These are phyloP conservation scores for Morone chrysops DNA, from an alignment of 2,113 vertebrate genomes.

Conservation along the genomic window DNA sequence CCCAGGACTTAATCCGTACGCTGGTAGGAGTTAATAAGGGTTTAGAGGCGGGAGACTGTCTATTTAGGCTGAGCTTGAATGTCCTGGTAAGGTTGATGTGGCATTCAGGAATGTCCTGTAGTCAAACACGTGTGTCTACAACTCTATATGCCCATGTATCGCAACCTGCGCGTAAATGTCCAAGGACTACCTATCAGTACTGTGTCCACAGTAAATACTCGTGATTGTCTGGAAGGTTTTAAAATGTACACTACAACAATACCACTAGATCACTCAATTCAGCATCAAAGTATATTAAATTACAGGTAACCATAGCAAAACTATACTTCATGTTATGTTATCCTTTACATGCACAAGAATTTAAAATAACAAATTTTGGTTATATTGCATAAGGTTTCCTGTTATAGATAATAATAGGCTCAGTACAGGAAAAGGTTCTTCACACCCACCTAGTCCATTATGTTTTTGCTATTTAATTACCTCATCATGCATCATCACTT, in stretches of 20 bases:
- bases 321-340: not conserved
- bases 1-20: constrained; percentile 63
- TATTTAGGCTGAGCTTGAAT: constrained; percentile 58
- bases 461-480: not conserved
- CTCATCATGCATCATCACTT: not conserved
- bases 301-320: not conserved
- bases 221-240: not conserved
- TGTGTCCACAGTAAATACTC: not conserved
- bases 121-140: constrained; percentile 29
- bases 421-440: not conserved
- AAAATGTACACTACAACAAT: not conserved
- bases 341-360: not conserved
- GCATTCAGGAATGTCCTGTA: constrained; percentile 61
- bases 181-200: not conserved
- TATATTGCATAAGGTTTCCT: not conserved
- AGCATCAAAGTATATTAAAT: not conserved
- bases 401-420: not conserved
- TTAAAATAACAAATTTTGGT: not conserved
- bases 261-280: not conserved
- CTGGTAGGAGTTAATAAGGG: constrained; percentile 75
- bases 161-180: not conserved
- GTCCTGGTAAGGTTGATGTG: constrained; percentile 48
- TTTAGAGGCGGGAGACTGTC: constrained; percentile 72
- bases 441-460: not conserved
- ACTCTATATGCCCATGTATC: not conserved